Conservation (phyloP, 1,140 invertebrate species). For the Sminthurinus signatus region DNA sequence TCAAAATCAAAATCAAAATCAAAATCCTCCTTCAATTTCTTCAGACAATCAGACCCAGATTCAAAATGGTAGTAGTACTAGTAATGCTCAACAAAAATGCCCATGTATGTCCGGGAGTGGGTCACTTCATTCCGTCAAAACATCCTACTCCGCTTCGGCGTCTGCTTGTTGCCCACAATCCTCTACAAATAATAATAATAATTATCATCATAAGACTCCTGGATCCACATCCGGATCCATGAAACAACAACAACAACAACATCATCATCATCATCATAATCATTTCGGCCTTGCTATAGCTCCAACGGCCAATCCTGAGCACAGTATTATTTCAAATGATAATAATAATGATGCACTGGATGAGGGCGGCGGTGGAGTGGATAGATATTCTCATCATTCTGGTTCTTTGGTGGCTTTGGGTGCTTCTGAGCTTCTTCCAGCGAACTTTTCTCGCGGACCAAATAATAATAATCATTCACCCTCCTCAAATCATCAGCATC, state of each 20-base stretch:
- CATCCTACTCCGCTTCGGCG: constrained; percentile 11
- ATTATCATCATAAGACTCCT: no score
- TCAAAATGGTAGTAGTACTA: no score
- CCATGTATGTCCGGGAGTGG: constrained; percentile 35
- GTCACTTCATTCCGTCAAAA: constrained; percentile 45
- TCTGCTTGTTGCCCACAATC: no score
- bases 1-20: not conserved
- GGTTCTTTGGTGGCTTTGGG: no score
- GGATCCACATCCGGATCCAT: no score
- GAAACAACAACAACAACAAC: not conserved
- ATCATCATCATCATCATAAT: not conserved
- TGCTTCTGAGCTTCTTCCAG: constrained; percentile 4
- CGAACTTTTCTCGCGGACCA: not conserved
- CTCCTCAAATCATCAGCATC: not conserved
- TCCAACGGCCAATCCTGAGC: constrained; percentile 16
- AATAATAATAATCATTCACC: not conserved
- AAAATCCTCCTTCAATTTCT: not conserved
- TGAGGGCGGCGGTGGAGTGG: not conserved
- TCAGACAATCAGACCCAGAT: no score
- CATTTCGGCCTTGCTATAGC: constrained; percentile 7
- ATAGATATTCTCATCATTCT: no score
- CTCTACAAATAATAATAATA: no score
- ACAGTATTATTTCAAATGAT: no score
- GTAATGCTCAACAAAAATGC: constrained; percentile 34
- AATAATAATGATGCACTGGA: no score